A percentile compares a stretch with the other conserved stretches of the same genome.
These are phyloP conservation scores for Spialia ferax DNA, from an alignment of 2,888 invertebrate species.

Conservation along the genomic window DNA sequence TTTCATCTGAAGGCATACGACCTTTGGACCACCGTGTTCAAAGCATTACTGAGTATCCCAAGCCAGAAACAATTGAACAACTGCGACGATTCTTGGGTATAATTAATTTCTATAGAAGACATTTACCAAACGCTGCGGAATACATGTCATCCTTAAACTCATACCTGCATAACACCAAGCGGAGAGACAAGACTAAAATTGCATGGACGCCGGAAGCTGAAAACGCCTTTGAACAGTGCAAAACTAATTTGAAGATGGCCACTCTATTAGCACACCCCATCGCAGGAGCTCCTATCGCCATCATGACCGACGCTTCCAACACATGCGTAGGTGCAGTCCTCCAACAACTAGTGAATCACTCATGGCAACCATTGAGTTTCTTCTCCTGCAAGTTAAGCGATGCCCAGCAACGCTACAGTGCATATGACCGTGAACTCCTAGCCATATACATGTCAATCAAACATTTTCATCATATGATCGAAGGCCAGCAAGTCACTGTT, in stretches of 20 bases:
- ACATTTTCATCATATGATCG: conserved; percentile 45
- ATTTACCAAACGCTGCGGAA: no score
- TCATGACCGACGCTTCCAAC: conserved; percentile 53
- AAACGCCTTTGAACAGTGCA: conserved; percentile 43
- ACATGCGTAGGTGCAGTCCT: conserved; percentile 57
- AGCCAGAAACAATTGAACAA: conserved; percentile 20
- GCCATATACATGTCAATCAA: conserved; percentile 44
- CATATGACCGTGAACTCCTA: conserved; percentile 36
- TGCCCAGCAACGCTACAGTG: conserved; percentile 51
- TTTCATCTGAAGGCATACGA: conserved; percentile 46
- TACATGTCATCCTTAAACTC: no score
- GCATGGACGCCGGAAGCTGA: conserved; percentile 42
- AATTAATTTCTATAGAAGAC: no score
- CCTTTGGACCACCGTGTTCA: conserved; percentile 42
- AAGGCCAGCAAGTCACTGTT: conserved; percentile 42
- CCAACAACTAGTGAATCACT: conserved; percentile 55
- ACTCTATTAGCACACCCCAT: conserved; percentile 29
- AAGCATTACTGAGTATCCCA: conserved; percentile 22
- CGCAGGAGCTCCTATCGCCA: conserved; percentile 37
- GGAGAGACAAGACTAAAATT: conserved; percentile 43
- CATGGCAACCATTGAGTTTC: conserved; percentile 24
- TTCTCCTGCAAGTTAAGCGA: conserved; percentile 54
- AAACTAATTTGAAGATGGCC: conserved; percentile 39
- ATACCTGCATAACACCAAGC: conserved; percentile 38
- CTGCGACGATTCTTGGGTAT: no score